Evolutionary conservation across 2,888 invertebrate genomes (phyloP).

Genomic region (Sycophila texana): DNA sequence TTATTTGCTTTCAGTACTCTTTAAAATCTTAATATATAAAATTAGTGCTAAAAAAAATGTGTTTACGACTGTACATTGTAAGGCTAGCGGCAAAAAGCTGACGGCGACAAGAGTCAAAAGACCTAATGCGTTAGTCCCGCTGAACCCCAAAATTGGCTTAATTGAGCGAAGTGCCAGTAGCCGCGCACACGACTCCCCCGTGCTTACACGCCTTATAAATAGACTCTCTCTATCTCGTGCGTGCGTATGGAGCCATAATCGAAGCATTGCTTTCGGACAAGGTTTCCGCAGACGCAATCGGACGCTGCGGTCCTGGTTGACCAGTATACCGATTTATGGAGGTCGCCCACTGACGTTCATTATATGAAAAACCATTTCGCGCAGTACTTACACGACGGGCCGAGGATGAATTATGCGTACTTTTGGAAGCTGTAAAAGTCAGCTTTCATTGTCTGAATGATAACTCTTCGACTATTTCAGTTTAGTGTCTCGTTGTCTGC

Average conservation of each 20-base stretch:
- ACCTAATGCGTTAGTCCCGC: conserved; percentile 22
- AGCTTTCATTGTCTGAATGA: background rate
- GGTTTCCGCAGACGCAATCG: conserved; percentile 19
- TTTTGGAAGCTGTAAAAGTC: conserved; percentile 20
- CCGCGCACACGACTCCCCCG: conserved; percentile 36
- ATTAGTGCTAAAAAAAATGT: background rate
- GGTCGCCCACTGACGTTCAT: conserved; percentile 36
- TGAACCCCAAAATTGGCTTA: conserved; percentile 64
- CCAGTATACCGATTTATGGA: conserved; percentile 37
- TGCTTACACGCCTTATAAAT: conserved; percentile 20
- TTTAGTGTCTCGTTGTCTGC: conserved; percentile 1
- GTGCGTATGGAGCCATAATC: conserved; percentile 48
- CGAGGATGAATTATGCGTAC: conserved; percentile 41
- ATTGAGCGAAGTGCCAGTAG: conserved; percentile 62
- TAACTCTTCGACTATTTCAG: conserved; percentile 1
- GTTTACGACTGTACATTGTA: background rate
- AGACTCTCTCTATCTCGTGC: conserved; percentile 52
- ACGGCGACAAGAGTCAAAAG: conserved; percentile 15
- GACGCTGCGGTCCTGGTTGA: background rate
- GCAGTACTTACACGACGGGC: background rate
- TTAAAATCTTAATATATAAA: no score
- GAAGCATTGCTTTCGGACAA: conserved; percentile 47
- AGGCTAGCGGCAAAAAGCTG: background rate
- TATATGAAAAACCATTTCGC: conserved; percentile 38
- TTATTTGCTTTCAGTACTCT: no score